A percentile compares a stretch with the other conserved stretches of the same genome.
These are phyloP conservation scores for Malacosoma neustria DNA, from an alignment of 2,888 invertebrate genomes.

Conservation along the genomic window DNA sequence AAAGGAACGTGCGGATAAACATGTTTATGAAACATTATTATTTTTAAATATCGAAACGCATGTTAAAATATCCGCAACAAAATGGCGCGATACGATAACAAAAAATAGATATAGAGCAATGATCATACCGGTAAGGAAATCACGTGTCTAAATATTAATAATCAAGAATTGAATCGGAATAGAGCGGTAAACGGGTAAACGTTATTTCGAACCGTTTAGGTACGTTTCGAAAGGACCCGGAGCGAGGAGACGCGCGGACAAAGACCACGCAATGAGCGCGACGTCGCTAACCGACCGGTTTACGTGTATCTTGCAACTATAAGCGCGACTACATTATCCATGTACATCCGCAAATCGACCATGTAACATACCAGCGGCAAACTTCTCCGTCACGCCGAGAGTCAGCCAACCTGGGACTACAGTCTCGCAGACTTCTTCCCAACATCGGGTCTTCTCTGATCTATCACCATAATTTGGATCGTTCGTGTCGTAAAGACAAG, in stretches of 20 bases:
- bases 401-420: constrained; percentile 60
- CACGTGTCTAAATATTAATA: constrained; percentile 28
- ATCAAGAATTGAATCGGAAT: constrained; percentile 12
- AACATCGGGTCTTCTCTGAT: constrained; percentile 57
- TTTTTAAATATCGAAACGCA: not conserved
- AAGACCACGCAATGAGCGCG: constrained; percentile 63
- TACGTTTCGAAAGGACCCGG: constrained; percentile 56
- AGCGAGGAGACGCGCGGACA: constrained; percentile 51
- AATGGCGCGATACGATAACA: constrained; percentile 24
- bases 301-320: constrained; percentile 15
- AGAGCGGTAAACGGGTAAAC: constrained; percentile 31
- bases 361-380: constrained; percentile 58
- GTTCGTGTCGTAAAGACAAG: constrained; percentile 59
- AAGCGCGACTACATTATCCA: constrained; percentile 17
- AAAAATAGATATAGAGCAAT: constrained; percentile 12
- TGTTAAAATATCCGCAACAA: constrained; percentile 18
- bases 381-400: constrained; percentile 52
- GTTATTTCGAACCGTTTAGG: constrained; percentile 37
- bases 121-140: constrained; percentile 18
- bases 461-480: constrained; percentile 58
- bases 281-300: constrained; percentile 44
- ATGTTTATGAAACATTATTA: not conserved
- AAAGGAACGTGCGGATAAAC: not conserved
- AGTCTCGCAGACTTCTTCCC: constrained; percentile 63
- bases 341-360: constrained; percentile 31